phyloP scores from a whole-genome alignment of 1,140 invertebrate genomes.

The Mamestra configurata region DNA sequence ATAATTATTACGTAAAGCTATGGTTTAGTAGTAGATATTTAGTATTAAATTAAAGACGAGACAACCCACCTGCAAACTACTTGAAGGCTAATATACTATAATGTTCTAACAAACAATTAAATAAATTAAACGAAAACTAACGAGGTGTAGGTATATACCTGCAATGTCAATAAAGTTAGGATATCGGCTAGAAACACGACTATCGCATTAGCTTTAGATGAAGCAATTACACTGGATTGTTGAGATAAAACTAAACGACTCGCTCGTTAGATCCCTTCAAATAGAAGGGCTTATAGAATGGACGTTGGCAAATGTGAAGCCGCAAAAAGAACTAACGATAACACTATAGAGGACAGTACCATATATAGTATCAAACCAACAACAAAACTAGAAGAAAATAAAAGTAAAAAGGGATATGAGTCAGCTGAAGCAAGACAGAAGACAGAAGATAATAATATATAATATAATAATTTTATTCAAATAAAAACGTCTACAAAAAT shows the following conservation, averaged over 20 bases:
- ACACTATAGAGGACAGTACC: no score
- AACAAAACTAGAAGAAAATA: no score
- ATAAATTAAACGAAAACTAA: constrained; percentile 9
- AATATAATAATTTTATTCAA: no score
- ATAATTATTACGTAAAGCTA: neutral
- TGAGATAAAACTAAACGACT: constrained; percentile 12
- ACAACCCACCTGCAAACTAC: no score
- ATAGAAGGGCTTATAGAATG: neutral
- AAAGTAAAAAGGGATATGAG: no score
- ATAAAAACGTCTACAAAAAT: no score
- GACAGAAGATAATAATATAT: no score
- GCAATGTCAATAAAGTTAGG: constrained; percentile 23
- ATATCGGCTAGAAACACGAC: constrained; percentile 23
- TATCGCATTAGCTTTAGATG: constrained; percentile 38
- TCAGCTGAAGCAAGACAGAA: no score
- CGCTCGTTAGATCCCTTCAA: constrained; percentile 16
- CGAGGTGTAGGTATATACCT: neutral
- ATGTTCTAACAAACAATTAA: neutral
- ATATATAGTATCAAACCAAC: no score
- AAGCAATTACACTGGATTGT: constrained; percentile 17
- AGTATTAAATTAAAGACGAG: neutral
- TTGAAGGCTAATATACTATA: neutral
- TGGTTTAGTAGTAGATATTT: neutral
- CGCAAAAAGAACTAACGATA: neutral
- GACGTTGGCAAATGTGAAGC: neutral